These are phyloP conservation scores for Bellardia bayeri DNA, from an alignment of 2,888 invertebrate species.

Conservation along the genomic window DNA sequence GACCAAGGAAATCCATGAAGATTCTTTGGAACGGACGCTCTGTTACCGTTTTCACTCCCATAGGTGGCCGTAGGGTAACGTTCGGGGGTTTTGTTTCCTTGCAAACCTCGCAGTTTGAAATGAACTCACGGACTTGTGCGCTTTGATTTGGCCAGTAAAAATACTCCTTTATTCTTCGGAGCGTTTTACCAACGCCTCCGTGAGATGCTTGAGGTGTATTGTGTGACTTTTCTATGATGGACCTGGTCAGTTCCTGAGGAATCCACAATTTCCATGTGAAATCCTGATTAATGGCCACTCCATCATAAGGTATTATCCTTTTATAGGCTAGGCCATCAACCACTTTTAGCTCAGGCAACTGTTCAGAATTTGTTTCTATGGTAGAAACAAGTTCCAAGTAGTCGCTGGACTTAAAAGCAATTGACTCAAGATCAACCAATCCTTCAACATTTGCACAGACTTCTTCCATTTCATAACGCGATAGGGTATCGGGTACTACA, in stretches of 20 bases:
- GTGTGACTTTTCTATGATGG: constrained; percentile 16
- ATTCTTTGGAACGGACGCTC: constrained; percentile 48
- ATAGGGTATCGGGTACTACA: not conserved
- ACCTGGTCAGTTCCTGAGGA: not conserved
- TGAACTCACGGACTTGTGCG: not conserved
- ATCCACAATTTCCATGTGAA: not conserved
- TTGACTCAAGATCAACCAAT: too few relatives aligned
- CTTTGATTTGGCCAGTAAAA: constrained; percentile 13
- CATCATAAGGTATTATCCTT: not conserved
- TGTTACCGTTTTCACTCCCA: constrained; percentile 34
- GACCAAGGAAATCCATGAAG: constrained; percentile 12
- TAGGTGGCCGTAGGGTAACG: constrained; percentile 45
- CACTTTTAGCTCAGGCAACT: too few relatives aligned
- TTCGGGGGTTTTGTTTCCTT: constrained; percentile 43
- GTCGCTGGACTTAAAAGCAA: too few relatives aligned
- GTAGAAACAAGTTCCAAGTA: too few relatives aligned
- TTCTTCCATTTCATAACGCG: not conserved
- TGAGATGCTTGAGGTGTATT: constrained; percentile 34
- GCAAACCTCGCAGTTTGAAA: constrained; percentile 26
- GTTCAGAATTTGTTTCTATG: too few relatives aligned
- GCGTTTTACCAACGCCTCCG: constrained; percentile 41
- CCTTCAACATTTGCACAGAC: not conserved
- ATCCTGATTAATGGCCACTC: not conserved
- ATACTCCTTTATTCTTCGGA: constrained; percentile 25
- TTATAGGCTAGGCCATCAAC: too few relatives aligned